phyloP scores from a whole-genome alignment of 2,888 invertebrate species.

The Cephalotes varians region DNA sequence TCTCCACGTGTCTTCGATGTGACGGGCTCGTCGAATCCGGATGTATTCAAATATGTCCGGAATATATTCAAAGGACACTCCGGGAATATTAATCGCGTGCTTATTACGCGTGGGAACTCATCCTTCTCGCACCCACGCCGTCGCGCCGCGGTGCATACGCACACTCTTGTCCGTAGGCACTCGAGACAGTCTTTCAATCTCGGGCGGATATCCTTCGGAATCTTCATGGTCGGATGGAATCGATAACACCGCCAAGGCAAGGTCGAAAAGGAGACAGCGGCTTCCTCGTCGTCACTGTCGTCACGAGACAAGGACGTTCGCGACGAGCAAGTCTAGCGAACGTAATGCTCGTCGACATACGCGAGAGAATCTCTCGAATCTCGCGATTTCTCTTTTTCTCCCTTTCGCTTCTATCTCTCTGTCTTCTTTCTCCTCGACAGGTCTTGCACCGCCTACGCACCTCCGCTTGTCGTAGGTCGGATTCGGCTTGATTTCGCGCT shows the following conservation, averaged over 20 bases:
- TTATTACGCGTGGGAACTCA: slow-evolving; percentile 3
- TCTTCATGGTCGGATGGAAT: slow-evolving; percentile 37
- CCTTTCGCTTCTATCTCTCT: slow-evolving; percentile 2
- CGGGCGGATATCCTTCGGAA: slow-evolving; percentile 5
- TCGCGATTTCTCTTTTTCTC: not conserved
- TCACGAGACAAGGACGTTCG: not conserved
- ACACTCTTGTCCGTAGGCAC: not conserved
- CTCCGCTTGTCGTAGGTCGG: slow-evolving; percentile 43
- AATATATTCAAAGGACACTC: not conserved
- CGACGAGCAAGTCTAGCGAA: slow-evolving; percentile 2
- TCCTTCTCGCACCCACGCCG: not conserved
- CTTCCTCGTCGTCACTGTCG: slow-evolving; percentile 3
- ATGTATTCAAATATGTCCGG: not conserved
- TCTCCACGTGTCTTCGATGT: not conserved
- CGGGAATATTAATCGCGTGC: slow-evolving; percentile 3
- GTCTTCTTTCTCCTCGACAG: not conserved
- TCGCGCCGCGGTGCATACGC: not conserved
- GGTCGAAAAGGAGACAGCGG: slow-evolving; percentile 38
- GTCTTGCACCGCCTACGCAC: slow-evolving; percentile 21
- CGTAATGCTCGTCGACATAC: not conserved
- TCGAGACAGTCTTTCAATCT: slow-evolving; percentile 1
- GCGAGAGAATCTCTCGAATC: not conserved
- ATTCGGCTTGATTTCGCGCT: slow-evolving; percentile 19
- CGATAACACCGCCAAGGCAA: slow-evolving; percentile 41
- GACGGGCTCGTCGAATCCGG: not conserved